Conservation (phyloP, 2,113 vertebrate species). For the Chamaea fasciata region DNA sequence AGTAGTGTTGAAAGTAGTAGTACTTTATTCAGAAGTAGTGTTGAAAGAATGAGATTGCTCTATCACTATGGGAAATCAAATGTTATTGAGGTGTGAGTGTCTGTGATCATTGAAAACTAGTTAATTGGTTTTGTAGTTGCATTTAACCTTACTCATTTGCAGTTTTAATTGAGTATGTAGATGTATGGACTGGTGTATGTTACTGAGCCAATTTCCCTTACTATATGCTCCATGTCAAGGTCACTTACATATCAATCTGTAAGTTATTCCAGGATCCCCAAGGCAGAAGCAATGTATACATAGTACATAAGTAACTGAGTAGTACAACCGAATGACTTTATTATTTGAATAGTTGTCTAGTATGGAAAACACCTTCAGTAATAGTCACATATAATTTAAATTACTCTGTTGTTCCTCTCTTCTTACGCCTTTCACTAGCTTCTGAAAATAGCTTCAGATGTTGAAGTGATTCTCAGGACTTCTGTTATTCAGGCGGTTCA, state of each 20-base stretch:
- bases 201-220: neutral
- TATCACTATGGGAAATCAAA: neutral
- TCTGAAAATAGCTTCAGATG: conserved; percentile 77
- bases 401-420: neutral
- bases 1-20: neutral
- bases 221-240: neutral
- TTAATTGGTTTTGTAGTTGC: neutral
- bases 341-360: neutral
- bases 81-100: neutral
- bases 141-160: neutral
- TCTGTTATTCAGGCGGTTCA: conserved; percentile 78
- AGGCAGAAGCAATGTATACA: neutral
- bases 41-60: neutral
- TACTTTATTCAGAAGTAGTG: neutral
- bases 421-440: conserved; percentile 57
- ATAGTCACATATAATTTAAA: neutral
- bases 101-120: neutral
- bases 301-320: neutral
- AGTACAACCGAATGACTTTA: neutral
- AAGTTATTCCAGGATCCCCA: neutral
- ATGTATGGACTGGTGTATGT: neutral
- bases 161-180: neutral
- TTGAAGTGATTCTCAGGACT: conserved; percentile 77
- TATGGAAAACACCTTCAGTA: neutral
- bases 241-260: neutral